phyloP scores from a whole-genome alignment of 2,797 vertebrate species.

The Pteronotus mesoamericanus region DNA sequence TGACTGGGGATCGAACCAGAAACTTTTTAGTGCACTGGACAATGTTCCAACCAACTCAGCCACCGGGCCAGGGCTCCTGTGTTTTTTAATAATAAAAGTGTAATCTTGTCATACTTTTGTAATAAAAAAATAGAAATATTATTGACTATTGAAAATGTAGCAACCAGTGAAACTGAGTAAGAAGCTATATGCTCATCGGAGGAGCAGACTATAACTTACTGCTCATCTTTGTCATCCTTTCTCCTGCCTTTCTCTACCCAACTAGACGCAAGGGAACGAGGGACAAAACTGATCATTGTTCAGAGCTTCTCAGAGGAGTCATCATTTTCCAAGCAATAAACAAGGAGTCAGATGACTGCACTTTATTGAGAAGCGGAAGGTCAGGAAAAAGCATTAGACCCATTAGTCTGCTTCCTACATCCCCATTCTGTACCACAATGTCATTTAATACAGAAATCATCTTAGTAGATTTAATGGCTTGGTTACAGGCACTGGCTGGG shows the following conservation, averaged over 20 bases:
- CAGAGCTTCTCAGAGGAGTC: constrained; percentile 10
- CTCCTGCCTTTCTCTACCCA: not conserved
- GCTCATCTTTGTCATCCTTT: not conserved
- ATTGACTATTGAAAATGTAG: not conserved
- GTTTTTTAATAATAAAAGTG: not conserved
- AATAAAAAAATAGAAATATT: not conserved
- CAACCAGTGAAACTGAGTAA: not conserved
- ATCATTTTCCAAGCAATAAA: constrained; percentile 42
- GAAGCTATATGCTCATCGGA: not conserved
- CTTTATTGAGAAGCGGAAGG: constrained; percentile 28
- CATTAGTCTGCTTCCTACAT: constrained; percentile 53
- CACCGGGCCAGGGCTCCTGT: not conserved
- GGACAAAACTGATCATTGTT: not conserved
- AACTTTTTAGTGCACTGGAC: too few species aligned
- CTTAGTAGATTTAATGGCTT: constrained; percentile 20
- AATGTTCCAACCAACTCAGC: too few species aligned
- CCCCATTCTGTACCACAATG: constrained; percentile 36
- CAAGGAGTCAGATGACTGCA: constrained; percentile 43
- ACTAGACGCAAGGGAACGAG: not conserved
- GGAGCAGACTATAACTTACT: too few species aligned
- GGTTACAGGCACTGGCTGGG: not conserved
- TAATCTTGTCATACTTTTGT: not conserved
- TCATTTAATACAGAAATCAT: constrained; percentile 40
- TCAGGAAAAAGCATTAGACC: constrained; percentile 17
- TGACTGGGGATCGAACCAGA: too few species aligned